Conservation (phyloP, 2,888 invertebrate species). For the Aricia artaxerxes region DNA sequence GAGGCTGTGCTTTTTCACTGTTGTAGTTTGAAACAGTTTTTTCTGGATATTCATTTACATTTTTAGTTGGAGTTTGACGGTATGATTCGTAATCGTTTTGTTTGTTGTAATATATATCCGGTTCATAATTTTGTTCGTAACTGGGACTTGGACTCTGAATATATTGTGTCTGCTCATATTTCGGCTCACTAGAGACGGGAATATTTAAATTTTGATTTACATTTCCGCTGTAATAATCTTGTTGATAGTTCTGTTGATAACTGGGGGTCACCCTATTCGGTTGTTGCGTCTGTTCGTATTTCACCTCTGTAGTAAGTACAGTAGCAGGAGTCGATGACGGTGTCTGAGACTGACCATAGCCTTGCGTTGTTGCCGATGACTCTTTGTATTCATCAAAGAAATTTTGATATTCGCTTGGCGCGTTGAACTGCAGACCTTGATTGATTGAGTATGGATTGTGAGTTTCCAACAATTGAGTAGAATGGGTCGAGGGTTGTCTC, state of each 20-base stretch:
- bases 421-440: conserved; percentile 74
- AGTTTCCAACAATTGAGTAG: conserved; percentile 68
- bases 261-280: conserved; percentile 46
- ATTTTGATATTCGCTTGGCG: conserved; percentile 70
- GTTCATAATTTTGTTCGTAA: conserved; percentile 30
- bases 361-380: conserved; percentile 51
- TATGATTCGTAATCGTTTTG: conserved; percentile 16
- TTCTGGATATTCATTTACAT: conserved; percentile 54
- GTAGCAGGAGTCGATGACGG: conserved; percentile 44
- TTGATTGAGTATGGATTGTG: conserved; percentile 76
- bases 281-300: conserved; percentile 37
- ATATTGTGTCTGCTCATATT: conserved; percentile 17
- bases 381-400: conserved; percentile 68
- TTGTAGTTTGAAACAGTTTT: conserved; percentile 51
- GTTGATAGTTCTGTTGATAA: conserved; percentile 59
- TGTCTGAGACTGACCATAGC: conserved; percentile 43
- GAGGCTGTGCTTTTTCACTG: conserved; percentile 36
- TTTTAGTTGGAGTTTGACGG: conserved; percentile 38
- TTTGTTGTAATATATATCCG: conserved; percentile 17
- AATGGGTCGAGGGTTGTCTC: conserved; percentile 62
- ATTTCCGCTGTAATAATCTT: conserved; percentile 64
- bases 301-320: conserved; percentile 50
- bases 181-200: conserved; percentile 48
- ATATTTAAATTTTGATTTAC: conserved; percentile 59
- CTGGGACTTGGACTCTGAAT: background rate